Percentiles rank a stretch among this genome's conserved stretches.
Evolutionary conservation across 1,140 invertebrate genomes (phyloP).

Genomic region (Aphelinus certus): DNA sequence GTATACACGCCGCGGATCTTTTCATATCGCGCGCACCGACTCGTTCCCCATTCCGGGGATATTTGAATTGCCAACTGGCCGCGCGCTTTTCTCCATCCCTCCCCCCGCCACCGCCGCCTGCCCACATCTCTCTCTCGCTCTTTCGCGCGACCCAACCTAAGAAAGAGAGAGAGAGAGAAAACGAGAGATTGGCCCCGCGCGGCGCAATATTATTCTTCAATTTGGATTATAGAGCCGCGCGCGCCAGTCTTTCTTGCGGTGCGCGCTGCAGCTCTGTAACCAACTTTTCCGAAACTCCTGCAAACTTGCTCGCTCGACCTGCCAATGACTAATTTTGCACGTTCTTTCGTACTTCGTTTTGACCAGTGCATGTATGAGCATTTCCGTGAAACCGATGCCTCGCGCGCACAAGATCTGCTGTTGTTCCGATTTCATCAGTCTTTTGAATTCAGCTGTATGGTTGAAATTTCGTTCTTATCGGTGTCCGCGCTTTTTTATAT

Average conservation of each 20-base stretch:
- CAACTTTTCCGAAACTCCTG: too few species aligned
- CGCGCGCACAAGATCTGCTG: neutral
- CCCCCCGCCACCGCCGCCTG: neutral
- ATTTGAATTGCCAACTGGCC: slow-evolving; percentile 29
- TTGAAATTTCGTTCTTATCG: neutral
- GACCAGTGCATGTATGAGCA: neutral
- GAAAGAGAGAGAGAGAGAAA: neutral
- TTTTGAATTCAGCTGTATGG: slow-evolving; percentile 3
- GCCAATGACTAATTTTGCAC: neutral
- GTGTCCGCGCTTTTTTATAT: too few species aligned
- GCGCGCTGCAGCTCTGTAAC: too few species aligned
- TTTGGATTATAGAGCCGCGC: slow-evolving; percentile 30
- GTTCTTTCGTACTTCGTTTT: too few species aligned
- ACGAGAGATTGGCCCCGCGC: neutral
- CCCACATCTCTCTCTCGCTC: too few species aligned
- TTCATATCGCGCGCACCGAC: slow-evolving; percentile 8
- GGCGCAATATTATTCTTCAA: slow-evolving; percentile 38
- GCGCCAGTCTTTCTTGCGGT: neutral
- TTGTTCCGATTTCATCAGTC: slow-evolving; percentile 7
- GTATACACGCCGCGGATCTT: neutral
- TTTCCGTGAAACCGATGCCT: neutral
- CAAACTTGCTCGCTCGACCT: neutral
- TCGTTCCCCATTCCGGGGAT: slow-evolving; percentile 26
- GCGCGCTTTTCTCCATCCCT: neutral
- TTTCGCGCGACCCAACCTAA: too few species aligned